A percentile compares a stretch with the other conserved stretches of the same genome.
Conservation (phyloP, 2,797 vertebrate genomes). For the Thripadectes ignobilis region DNA sequence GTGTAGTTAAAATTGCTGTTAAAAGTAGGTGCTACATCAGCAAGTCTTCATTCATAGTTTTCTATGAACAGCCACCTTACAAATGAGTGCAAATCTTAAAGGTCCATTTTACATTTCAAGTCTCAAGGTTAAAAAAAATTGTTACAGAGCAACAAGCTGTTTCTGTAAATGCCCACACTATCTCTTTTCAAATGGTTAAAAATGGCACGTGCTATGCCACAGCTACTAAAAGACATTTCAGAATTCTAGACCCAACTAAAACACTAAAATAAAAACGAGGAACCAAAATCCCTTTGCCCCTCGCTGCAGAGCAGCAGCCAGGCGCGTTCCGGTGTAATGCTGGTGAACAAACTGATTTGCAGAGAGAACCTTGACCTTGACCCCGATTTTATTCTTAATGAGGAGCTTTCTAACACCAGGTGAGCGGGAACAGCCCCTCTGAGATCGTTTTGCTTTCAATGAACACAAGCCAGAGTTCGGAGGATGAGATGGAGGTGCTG, state of each 20-base stretch:
- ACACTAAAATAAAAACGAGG: slow-evolving; percentile 46
- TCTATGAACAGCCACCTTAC: slow-evolving; percentile 68
- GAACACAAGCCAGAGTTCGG: slow-evolving; percentile 65
- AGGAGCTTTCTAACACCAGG: slow-evolving; percentile 15
- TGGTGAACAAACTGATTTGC: slow-evolving; percentile 63
- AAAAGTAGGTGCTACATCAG: slow-evolving; percentile 64
- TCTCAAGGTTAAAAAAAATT: slow-evolving; percentile 70
- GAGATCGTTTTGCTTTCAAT: slow-evolving; percentile 25
- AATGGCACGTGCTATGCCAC: slow-evolving; percentile 66
- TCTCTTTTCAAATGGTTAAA: slow-evolving; percentile 65
- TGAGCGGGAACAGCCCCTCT: not conserved
- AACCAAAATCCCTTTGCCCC: slow-evolving; percentile 52
- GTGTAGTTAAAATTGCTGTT: slow-evolving; percentile 63
- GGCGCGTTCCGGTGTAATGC: slow-evolving; percentile 21
- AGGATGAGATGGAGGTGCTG: slow-evolving; percentile 75
- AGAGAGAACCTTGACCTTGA: slow-evolving; percentile 57
- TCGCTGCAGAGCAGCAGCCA: slow-evolving; percentile 22
- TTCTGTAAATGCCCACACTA: slow-evolving; percentile 68
- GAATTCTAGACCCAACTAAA: slow-evolving; percentile 66
- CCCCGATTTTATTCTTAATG: not conserved
- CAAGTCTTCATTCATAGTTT: slow-evolving; percentile 62
- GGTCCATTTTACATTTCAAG: slow-evolving; percentile 73
- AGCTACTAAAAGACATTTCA: slow-evolving; percentile 66
- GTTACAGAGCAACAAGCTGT: slow-evolving; percentile 67
- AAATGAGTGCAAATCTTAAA: slow-evolving; percentile 74